Percentiles rank a stretch among this genome's conserved stretches.
Evolutionary conservation across 1,140 invertebrate genomes (phyloP).

Genomic region (Telenomus remus): DNA sequence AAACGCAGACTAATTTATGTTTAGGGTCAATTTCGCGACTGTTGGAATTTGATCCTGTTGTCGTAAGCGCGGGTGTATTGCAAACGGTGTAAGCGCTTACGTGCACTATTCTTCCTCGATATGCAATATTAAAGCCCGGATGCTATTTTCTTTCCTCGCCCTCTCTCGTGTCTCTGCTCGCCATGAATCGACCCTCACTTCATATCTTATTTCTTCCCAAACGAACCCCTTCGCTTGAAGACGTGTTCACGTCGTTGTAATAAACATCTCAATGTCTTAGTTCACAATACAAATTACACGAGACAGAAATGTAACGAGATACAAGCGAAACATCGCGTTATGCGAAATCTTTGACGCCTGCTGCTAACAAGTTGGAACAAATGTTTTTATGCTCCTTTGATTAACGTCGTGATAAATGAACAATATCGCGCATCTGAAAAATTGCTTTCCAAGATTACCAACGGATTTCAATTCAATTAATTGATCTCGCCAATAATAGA

Average conservation of each 20-base stretch:
- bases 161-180: conserved; percentile 46
- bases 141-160: conserved; percentile 56
- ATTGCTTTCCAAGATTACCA: no score
- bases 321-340: background rate
- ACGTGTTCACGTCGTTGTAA: conserved; percentile 47
- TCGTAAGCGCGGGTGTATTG: conserved; percentile 52
- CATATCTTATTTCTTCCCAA: conserved; percentile 55
- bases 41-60: conserved; percentile 38
- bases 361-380: background rate
- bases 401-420: no score
- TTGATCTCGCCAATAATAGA: no score
- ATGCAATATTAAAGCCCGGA: conserved; percentile 59
- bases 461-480: no score
- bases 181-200: conserved; percentile 48
- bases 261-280: conserved; percentile 55
- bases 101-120: conserved; percentile 57
- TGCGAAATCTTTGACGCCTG: conserved; percentile 3
- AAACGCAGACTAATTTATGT: no score
- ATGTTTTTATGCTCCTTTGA: background rate
- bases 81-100: conserved; percentile 55
- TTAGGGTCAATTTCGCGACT: conserved; percentile 17
- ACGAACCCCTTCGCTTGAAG: conserved; percentile 52
- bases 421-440: no score
- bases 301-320: conserved; percentile 19
- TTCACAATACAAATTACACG: conserved; percentile 46